A percentile compares a stretch with the other conserved stretches of the same genome.
Evolutionary conservation across 1,140 invertebrate species (phyloP).

Genomic region (Sesamia nonagrioides): DNA sequence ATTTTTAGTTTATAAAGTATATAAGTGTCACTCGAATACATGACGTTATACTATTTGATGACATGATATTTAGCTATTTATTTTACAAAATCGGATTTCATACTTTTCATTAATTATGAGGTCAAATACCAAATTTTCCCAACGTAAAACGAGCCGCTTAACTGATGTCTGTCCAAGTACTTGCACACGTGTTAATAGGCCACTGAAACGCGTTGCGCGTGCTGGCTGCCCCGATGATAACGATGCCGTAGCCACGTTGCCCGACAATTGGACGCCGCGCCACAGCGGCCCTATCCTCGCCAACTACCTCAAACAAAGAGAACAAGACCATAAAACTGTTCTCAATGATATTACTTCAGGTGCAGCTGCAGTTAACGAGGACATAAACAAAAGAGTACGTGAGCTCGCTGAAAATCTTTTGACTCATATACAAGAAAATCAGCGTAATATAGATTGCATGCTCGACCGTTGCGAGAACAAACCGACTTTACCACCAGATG

Average conservation of each 20-base stretch:
- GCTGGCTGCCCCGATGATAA: conserved; percentile 67
- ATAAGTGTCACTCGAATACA: too few species aligned
- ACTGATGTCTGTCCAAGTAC: neutral
- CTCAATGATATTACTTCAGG: conserved; percentile 56
- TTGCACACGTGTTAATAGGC: neutral
- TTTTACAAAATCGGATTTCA: too few species aligned
- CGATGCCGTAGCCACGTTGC: conserved; percentile 68
- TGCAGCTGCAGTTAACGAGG: conserved; percentile 61
- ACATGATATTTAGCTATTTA: too few species aligned
- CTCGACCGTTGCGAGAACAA: conserved; percentile 50
- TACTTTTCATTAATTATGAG: neutral
- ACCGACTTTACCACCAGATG: conserved; percentile 50
- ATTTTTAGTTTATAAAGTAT: too few species aligned
- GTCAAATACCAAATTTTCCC: neutral
- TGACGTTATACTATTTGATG: too few species aligned
- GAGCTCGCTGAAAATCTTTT: conserved; percentile 67
- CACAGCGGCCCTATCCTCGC: conserved; percentile 65
- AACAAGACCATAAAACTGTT: conserved; percentile 62
- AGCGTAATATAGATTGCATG: conserved; percentile 65
- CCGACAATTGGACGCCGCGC: conserved; percentile 66
- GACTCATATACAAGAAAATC: conserved; percentile 64
- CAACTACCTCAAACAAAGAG: conserved; percentile 70
- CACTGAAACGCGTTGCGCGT: conserved; percentile 28
- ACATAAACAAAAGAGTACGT: conserved; percentile 68
- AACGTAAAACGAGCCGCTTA: neutral